Conservation (phyloP, 1,140 invertebrate species). For the Pogonomyrmex barbatus region DNA sequence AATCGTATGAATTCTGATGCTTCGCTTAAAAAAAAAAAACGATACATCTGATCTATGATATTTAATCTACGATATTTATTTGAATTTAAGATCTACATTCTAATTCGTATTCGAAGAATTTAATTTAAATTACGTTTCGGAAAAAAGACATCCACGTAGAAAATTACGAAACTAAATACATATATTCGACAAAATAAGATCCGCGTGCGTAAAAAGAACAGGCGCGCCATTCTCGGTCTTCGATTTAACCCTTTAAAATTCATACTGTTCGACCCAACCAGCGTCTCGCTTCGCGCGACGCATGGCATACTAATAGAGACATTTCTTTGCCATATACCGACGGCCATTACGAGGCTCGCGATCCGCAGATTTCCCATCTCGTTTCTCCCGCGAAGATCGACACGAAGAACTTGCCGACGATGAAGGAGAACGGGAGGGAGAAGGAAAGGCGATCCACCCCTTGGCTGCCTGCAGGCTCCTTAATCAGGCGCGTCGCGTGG, state of each 20-base stretch:
- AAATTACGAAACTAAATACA: neutral
- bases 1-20: neutral
- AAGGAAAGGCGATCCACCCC: slow-evolving; percentile 29
- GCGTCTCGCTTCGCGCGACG: slow-evolving; percentile 32
- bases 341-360: slow-evolving; percentile 48
- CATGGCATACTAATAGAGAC: slow-evolving; percentile 58
- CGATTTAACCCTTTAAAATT: slow-evolving; percentile 47
- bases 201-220: slow-evolving; percentile 31
- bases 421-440: neutral
- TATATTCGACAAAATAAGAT: neutral
- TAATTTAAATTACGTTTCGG: neutral
- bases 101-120: neutral
- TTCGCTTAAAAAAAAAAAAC: neutral
- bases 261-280: slow-evolving; percentile 40
- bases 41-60: neutral
- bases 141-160: neutral
- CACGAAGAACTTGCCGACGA: slow-evolving; percentile 44
- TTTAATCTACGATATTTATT: neutral
- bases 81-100: neutral
- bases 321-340: slow-evolving; percentile 56
- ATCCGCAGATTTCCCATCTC: slow-evolving; percentile 60
- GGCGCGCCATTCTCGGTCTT: slow-evolving; percentile 17
- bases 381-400: slow-evolving; percentile 41
- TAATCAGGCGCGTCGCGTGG: slow-evolving; percentile 70
- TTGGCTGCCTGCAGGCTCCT: slow-evolving; percentile 59